These are phyloP conservation scores for Cryptotermes secundus DNA, from an alignment of 1,140 invertebrate genomes.

Conservation along the genomic window DNA sequence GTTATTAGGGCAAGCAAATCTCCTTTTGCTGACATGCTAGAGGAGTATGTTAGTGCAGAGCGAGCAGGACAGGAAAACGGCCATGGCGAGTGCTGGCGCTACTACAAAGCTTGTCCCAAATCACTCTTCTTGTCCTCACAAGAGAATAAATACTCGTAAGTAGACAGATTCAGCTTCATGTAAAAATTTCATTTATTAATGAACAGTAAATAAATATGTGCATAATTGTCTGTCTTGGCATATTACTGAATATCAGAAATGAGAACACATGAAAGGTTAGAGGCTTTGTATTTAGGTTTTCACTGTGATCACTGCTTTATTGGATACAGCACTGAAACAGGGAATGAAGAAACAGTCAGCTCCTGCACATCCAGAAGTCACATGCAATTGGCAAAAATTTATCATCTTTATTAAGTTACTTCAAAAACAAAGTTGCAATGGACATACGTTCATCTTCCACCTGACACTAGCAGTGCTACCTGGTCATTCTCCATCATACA, in stretches of 20 bases:
- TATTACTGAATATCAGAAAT: background rate
- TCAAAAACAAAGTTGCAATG: too few relatives aligned
- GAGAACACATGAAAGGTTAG: background rate
- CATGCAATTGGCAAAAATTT: too few relatives aligned
- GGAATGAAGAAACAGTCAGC: too few relatives aligned
- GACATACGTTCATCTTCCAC: too few relatives aligned
- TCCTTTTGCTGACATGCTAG: slow-evolving; percentile 66
- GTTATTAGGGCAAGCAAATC: slow-evolving; percentile 71
- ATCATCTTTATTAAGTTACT: too few relatives aligned
- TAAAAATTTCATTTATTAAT: background rate
- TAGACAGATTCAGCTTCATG: background rate
- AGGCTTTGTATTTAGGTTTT: background rate
- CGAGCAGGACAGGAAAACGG: slow-evolving; percentile 69
- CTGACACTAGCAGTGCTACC: too few relatives aligned
- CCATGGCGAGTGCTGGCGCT: slow-evolving; percentile 80
- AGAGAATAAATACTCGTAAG: slow-evolving; percentile 34
- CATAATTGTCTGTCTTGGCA: background rate
- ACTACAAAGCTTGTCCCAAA: slow-evolving; percentile 78
- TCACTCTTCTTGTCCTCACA: slow-evolving; percentile 65
- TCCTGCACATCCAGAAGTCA: too few relatives aligned
- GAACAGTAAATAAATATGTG: background rate
- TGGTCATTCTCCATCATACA: too few relatives aligned
- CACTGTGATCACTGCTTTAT: background rate
- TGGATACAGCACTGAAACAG: background rate
- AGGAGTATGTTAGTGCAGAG: slow-evolving; percentile 78